Evolutionary conservation across 2,797 vertebrate genomes (phyloP).

Genomic region (Spinus pinus): DNA sequence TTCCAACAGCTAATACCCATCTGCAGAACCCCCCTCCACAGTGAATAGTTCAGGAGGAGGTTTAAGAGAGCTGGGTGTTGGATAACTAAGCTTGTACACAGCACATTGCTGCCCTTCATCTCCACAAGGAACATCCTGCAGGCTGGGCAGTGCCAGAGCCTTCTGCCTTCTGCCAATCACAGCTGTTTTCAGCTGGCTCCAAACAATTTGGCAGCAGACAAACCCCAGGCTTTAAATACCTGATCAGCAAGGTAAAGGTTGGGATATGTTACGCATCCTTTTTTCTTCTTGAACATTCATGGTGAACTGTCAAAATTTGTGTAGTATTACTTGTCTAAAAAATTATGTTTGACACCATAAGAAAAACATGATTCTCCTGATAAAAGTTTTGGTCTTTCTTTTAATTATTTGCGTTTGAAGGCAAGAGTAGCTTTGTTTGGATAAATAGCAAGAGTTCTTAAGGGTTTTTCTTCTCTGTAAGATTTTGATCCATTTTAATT

Average conservation of each 20-base stretch:
- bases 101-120: background rate
- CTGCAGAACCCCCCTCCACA: rapidly evolving
- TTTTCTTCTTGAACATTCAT: background rate
- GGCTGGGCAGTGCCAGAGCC: rapidly evolving
- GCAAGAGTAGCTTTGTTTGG: background rate
- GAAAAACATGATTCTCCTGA: background rate
- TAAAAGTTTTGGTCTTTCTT: background rate
- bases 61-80: background rate
- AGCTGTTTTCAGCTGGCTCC: background rate
- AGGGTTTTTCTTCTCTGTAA: background rate
- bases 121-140: background rate
- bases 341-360: background rate
- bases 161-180: background rate
- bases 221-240: background rate
- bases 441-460: background rate
- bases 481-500: background rate
- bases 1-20: background rate
- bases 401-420: background rate
- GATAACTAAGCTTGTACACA: background rate
- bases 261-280: rapidly evolving
- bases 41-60: background rate
- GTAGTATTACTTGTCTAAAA: background rate
- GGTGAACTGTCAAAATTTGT: background rate
- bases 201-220: rapidly evolving
- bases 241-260: background rate